Percentiles rank a stretch among this genome's conserved stretches.
Evolutionary conservation across 2,797 vertebrate genomes (phyloP).

Genomic region (Anisognathus igniventris): DNA sequence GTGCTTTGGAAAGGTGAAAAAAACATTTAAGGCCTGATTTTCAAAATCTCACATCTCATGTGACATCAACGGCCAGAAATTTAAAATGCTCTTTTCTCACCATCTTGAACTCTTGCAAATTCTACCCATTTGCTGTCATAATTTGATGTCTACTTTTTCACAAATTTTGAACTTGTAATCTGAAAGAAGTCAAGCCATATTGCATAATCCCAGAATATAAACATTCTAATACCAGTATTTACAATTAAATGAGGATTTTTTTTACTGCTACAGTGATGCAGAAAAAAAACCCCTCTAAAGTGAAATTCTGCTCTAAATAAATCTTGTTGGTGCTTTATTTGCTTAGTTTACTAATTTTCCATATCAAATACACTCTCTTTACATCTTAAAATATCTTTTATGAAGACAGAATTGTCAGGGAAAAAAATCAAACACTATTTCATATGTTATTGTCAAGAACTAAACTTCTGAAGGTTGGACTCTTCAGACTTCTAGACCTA

Average conservation of each 20-base stretch:
- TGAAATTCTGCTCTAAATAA: neutral
- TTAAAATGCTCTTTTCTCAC: neutral
- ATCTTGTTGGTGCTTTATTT: neutral
- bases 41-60: neutral
- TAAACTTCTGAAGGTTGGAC: neutral
- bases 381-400: neutral
- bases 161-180: neutral
- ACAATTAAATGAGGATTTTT: neutral
- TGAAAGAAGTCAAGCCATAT: neutral
- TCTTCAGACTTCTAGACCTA: neutral
- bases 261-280: neutral
- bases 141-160: neutral
- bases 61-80: neutral
- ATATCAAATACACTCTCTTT: neutral
- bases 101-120: neutral
- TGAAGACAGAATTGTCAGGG: neutral
- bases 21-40: neutral
- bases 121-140: neutral
- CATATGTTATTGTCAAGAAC: neutral
- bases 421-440: neutral
- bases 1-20: neutral
- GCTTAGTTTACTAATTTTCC: neutral
- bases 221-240: neutral
- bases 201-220: neutral
- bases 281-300: neutral